phyloP scores from a whole-genome alignment of 1,140 invertebrate genomes.

The Acromyrmex charruanus region DNA sequence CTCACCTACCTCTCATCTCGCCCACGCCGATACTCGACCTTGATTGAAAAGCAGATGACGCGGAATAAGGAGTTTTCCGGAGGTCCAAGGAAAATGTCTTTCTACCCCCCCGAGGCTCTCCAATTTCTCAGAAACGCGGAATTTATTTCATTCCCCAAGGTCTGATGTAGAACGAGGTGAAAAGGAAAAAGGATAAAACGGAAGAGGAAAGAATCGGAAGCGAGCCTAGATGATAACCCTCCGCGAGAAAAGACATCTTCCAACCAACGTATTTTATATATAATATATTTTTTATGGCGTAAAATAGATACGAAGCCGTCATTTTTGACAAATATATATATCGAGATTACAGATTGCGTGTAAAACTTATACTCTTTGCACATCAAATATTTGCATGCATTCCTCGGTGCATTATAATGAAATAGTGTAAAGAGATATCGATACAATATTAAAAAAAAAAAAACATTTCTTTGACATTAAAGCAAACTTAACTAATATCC shows the following conservation, averaged over 20 bases:
- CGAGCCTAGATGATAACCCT: slow-evolving; percentile 57
- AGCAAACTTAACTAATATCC: background rate
- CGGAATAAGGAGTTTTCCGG: slow-evolving; percentile 76
- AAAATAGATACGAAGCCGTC: slow-evolving; percentile 47
- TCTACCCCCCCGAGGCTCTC: slow-evolving; percentile 74
- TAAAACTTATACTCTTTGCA: slow-evolving; percentile 11
- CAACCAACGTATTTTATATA: background rate
- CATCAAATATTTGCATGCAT: slow-evolving; percentile 7
- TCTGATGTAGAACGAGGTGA: slow-evolving; percentile 45
- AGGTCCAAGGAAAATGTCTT: slow-evolving; percentile 76
- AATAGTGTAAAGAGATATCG: background rate
- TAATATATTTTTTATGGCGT: slow-evolving; percentile 37
- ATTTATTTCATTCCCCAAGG: slow-evolving; percentile 76
- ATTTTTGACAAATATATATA: slow-evolving; percentile 57
- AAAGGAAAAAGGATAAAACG: slow-evolving; percentile 41
- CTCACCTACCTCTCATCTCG: slow-evolving; percentile 70
- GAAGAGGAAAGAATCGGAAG: background rate
- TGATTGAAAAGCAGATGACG: slow-evolving; percentile 79
- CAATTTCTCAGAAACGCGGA: slow-evolving; percentile 78
- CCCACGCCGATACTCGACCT: slow-evolving; percentile 72
- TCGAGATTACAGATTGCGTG: slow-evolving; percentile 21
- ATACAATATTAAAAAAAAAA: background rate
- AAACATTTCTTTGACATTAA: background rate
- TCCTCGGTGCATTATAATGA: background rate
- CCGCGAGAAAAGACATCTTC: slow-evolving; percentile 35